Conservation (phyloP, 2,888 invertebrate species). For the Cantharis lateralis region DNA sequence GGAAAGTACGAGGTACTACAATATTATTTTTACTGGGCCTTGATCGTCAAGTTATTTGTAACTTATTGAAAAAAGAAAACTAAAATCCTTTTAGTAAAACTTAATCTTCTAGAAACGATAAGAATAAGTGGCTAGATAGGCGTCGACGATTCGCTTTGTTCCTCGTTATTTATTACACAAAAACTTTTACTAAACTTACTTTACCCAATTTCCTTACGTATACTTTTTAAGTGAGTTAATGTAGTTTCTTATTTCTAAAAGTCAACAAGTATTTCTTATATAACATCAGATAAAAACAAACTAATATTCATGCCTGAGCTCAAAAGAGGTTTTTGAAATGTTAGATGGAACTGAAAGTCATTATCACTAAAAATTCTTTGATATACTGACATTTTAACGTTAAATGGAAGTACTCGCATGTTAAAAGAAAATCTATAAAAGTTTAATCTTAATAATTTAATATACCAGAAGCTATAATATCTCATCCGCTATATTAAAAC, state of each 20-base stretch:
- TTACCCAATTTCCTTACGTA: constrained; percentile 4
- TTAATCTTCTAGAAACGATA: constrained; percentile 22
- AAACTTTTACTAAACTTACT: constrained; percentile 4
- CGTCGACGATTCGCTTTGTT: constrained; percentile 1
- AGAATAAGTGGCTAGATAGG: constrained; percentile 11
- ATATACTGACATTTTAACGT: not conserved
- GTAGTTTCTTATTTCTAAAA: constrained; percentile 4
- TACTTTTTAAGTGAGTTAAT: constrained; percentile 5
- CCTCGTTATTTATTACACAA: constrained; percentile 11
- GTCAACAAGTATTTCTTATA: constrained; percentile 5
- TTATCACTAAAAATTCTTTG: not conserved
- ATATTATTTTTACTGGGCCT: not conserved
- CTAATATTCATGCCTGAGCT: not conserved
- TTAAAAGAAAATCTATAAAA: not conserved
- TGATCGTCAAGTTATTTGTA: constrained; percentile 4
- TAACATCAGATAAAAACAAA: not conserved
- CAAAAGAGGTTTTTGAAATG: not conserved
- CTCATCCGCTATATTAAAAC: not conserved
- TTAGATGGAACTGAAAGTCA: not conserved
- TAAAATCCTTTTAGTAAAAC: constrained; percentile 16
- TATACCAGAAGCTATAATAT: not conserved
- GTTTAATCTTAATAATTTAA: not conserved
- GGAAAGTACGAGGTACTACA: not conserved
- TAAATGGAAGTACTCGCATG: not conserved
- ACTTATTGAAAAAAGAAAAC: constrained; percentile 16